These are phyloP conservation scores for Coilia nasus DNA, from an alignment of 2,797 vertebrate genomes.

Conservation along the genomic window DNA sequence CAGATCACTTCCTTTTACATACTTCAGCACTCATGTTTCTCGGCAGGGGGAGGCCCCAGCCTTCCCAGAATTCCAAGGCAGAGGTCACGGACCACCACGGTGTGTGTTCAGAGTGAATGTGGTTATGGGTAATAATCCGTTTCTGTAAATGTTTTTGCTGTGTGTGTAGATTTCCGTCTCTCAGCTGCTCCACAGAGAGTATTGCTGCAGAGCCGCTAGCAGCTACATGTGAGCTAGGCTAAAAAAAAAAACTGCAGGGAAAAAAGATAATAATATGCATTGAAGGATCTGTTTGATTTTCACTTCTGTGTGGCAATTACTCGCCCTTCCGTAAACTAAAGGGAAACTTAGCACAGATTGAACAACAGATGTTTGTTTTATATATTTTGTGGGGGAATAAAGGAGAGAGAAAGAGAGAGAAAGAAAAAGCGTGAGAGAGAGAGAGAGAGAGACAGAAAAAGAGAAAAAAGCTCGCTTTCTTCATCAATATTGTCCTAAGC, in stretches of 20 bases:
- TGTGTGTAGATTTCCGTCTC: constrained; percentile 26
- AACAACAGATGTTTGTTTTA: constrained; percentile 26
- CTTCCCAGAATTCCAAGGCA: constrained; percentile 53
- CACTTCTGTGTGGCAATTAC: constrained; percentile 24
- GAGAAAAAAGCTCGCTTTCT: constrained; percentile 48
- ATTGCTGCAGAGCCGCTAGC: background rate
- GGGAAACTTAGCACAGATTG: constrained; percentile 22
- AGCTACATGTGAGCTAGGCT: background rate
- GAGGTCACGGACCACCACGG: constrained; percentile 65
- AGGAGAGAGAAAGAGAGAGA: constrained; percentile 46
- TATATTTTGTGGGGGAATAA: constrained; percentile 30
- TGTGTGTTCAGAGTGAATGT: constrained; percentile 59
- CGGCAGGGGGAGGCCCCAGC: constrained; percentile 49
- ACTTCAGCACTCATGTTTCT: constrained; percentile 51
- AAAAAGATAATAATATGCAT: constrained; percentile 9
- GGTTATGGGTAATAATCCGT: constrained; percentile 63
- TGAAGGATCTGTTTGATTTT: constrained; percentile 21
- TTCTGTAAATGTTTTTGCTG: constrained; percentile 40
- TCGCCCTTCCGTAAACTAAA: constrained; percentile 1
- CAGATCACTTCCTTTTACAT: constrained; percentile 68
- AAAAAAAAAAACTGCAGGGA: background rate
- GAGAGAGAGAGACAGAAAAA: constrained; percentile 33
- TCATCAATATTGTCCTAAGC: constrained; percentile 65
- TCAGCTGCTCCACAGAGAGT: constrained; percentile 19
- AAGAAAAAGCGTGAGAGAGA: constrained; percentile 38